Base-by-base conservation (phyloP, 1,140 invertebrate species). In the Bombus superbus region DNA sequence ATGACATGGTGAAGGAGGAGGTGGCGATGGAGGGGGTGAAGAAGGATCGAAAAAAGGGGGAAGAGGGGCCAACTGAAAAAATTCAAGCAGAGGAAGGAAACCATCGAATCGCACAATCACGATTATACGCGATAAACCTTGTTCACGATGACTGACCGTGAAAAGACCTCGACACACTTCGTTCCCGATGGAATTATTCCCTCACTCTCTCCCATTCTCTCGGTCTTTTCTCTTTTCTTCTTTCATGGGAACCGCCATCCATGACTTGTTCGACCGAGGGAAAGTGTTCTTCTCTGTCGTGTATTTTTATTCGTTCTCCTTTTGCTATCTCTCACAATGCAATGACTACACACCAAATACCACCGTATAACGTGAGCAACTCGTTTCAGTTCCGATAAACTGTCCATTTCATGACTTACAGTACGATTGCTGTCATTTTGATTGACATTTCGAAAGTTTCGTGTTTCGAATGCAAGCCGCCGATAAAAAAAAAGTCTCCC, bases 101-200 rank as follows among this genome's bases (percentile, higher is more conserved):
- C 25, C 44, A 77, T 72, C 15, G 66, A 62, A 69, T 74, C 75
- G 82, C 44, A 72, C 76, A 86, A 74, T 76, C 64, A 40, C 86
- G 73, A 71, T 75, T 82, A 80, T 76, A 85, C 78, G 72, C 62
- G 44, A 64, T 80, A 71, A 77, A 47, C 64, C 73, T 10, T 44
- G 40, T 38, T 28, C 75, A 66, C 78, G 69, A 68, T 90, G 93
- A 93, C 94, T 95, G 94, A 92, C 94, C 94, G 94, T 95, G 95
- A 95, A 95, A 95, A 95, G 94, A 95, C 95, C 95, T 95, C 95
- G 95, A 95, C 95, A 95, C 92, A 95, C 95, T 95, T 95, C 93
- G 89, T 85, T 86, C 80, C 87, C 85, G 64, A 86, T 75, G 71
- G 77, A 85, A 74, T 90, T 86, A 71, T 86, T 88, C 91, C 83